Percentiles rank a stretch among this genome's conserved stretches.
phyloP scores from a whole-genome alignment of 1,140 invertebrate genomes.

The Papilio glaucus region DNA sequence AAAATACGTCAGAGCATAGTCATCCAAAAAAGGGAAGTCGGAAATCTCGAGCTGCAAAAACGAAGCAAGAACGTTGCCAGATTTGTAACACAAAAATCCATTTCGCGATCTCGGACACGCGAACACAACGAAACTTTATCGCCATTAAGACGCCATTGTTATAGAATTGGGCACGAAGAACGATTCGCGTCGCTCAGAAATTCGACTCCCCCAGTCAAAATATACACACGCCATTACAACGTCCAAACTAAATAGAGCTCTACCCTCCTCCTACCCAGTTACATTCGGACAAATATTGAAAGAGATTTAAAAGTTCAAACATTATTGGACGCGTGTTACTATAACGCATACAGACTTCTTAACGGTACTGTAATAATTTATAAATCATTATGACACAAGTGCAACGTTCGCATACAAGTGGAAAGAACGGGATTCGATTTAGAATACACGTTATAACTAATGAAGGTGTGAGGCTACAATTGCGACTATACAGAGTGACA shows the following conservation, averaged over 20 bases:
- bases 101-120: constrained; percentile 44
- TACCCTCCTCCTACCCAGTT: background rate
- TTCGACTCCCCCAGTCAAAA: constrained; percentile 59
- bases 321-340: constrained; percentile 37
- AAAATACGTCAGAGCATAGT: background rate
- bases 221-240: constrained; percentile 48
- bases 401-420: constrained; percentile 46
- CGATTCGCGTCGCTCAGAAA: constrained; percentile 63
- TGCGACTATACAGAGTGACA: constrained; percentile 19
- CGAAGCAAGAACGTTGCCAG: constrained; percentile 40
- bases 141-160: constrained; percentile 58
- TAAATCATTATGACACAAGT: constrained; percentile 52
- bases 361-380: constrained; percentile 51
- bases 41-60: constrained; percentile 34
- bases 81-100: constrained; percentile 50
- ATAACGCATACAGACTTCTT: constrained; percentile 40
- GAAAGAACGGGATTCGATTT: constrained; percentile 45
- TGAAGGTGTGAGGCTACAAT: constrained; percentile 40
- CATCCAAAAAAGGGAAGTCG: constrained; percentile 15
- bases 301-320: constrained; percentile 29
- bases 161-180: constrained; percentile 68
- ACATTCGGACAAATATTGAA: background rate
- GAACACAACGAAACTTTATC: constrained; percentile 55
- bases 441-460: constrained; percentile 42
- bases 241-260: constrained; percentile 29